These are phyloP conservation scores for Epistrophella euchroma DNA, from an alignment of 2,888 invertebrate species.

Conservation along the genomic window DNA sequence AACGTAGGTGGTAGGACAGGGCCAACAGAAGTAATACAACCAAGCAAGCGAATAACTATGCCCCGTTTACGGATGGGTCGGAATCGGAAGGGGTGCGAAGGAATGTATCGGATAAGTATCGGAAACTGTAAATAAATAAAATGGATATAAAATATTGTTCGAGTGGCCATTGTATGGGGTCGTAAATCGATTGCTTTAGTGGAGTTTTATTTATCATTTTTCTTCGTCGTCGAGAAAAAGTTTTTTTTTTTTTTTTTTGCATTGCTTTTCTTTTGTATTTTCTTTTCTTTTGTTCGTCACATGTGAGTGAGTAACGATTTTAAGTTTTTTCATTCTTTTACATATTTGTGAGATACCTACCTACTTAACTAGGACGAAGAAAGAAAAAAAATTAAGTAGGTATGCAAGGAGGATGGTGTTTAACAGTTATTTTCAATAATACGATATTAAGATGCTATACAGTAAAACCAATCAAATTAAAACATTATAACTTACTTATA, in stretches of 20 bases:
- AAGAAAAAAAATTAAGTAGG: slow-evolving; percentile 10
- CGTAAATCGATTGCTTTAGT: slow-evolving; percentile 73
- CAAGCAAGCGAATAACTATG: not conserved
- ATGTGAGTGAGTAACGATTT: slow-evolving; percentile 23
- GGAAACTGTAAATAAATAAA: slow-evolving; percentile 76
- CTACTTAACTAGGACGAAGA: slow-evolving; percentile 54
- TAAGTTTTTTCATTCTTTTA: slow-evolving; percentile 25
- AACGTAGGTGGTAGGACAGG: slow-evolving; percentile 23
- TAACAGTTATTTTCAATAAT: not conserved
- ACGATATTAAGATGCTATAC: not conserved
- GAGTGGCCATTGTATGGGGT: slow-evolving; percentile 74
- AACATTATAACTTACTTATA: not conserved
- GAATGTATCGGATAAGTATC: slow-evolving; percentile 53
- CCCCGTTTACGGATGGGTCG: not conserved
- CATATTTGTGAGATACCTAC: slow-evolving; percentile 21
- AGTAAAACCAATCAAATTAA: not conserved
- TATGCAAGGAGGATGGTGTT: not conserved
- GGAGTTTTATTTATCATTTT: slow-evolving; percentile 46
- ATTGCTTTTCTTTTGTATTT: slow-evolving; percentile 21
- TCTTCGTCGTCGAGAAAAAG: no score
- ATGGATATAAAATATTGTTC: slow-evolving; percentile 75
- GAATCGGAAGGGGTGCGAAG: not conserved
- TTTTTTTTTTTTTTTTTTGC: slow-evolving; percentile 10
- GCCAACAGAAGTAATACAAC: slow-evolving; percentile 1
- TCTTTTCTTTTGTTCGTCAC: slow-evolving; percentile 18